Evolutionary conservation across 2,113 vertebrate genomes (phyloP).

Genomic region (Scomber scombrus): DNA sequence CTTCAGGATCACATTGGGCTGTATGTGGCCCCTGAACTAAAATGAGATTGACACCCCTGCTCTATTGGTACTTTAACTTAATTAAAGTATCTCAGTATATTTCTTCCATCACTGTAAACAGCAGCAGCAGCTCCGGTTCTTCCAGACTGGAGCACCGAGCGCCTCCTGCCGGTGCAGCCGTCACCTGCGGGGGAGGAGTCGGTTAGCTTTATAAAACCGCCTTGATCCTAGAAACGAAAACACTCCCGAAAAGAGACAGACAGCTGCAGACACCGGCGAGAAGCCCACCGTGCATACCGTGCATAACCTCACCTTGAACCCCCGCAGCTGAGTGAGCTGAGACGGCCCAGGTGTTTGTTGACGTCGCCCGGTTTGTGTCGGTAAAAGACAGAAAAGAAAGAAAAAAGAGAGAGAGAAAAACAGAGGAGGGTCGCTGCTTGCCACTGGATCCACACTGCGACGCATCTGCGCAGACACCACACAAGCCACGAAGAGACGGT

Average conservation of each 20-base stretch:
- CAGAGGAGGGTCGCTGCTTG: slow-evolving; percentile 13
- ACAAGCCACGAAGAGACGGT: slow-evolving; percentile 21
- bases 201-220: slow-evolving; percentile 75
- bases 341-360: slow-evolving; percentile 22
- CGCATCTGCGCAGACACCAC: slow-evolving; percentile 61
- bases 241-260: slow-evolving; percentile 65
- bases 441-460: slow-evolving; percentile 54
- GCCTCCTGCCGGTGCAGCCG: slow-evolving; percentile 67
- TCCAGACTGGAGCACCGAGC: slow-evolving; percentile 28
- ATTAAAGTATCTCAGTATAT: too few relatives aligned
- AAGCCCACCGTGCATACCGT: slow-evolving; percentile 1
- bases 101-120: background rate
- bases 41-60: too few relatives aligned
- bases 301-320: slow-evolving; percentile 14
- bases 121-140: background rate
- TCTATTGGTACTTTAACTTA: too few relatives aligned
- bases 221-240: slow-evolving; percentile 74
- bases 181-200: slow-evolving; percentile 70
- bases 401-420: background rate
- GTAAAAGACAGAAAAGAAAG: background rate
- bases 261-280: slow-evolving; percentile 38
- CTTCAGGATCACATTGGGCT: too few relatives aligned
- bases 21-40: too few relatives aligned
- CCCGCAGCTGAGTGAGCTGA: slow-evolving; percentile 24
- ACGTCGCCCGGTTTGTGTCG: slow-evolving; percentile 36